These are phyloP conservation scores for Oophaga pumilio DNA, from an alignment of 2,113 vertebrate genomes.

Conservation along the genomic window DNA sequence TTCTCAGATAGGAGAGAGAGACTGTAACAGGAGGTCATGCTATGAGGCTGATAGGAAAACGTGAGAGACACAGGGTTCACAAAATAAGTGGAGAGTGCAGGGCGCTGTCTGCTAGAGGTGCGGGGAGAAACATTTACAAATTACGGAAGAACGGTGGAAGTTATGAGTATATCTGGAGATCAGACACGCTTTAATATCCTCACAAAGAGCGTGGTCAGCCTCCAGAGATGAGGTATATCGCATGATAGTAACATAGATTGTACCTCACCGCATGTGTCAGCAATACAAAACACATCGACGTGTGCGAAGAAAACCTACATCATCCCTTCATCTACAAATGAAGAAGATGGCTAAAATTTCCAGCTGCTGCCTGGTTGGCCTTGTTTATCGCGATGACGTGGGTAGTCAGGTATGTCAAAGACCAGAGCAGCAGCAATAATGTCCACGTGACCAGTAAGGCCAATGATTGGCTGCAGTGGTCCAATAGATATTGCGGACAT, in stretches of 20 bases:
- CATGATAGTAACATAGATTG: background rate
- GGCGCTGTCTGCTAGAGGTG: background rate
- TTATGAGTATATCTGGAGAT: background rate
- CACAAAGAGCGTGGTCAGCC: background rate
- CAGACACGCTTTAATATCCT: background rate
- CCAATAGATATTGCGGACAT: no score
- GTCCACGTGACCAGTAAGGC: no score
- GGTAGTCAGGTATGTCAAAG: no score
- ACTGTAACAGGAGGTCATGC: constrained; percentile 17
- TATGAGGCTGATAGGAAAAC: constrained; percentile 45
- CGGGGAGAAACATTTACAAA: constrained; percentile 21
- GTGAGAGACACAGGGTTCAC: constrained; percentile 14
- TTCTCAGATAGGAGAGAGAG: background rate
- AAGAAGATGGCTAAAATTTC: no score
- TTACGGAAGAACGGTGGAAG: constrained; percentile 5
- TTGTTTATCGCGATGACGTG: no score
- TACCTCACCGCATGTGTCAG: background rate
- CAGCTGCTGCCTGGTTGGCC: no score
- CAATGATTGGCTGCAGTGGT: no score
- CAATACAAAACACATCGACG: no score
- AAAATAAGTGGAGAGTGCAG: constrained; percentile 18
- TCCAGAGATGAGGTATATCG: background rate
- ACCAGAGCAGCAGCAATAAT: no score
- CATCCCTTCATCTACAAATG: no score
- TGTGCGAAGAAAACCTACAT: no score